These are phyloP conservation scores for Drosophila incognita DNA, from an alignment of 2,888 invertebrate species.

Conservation along the genomic window DNA sequence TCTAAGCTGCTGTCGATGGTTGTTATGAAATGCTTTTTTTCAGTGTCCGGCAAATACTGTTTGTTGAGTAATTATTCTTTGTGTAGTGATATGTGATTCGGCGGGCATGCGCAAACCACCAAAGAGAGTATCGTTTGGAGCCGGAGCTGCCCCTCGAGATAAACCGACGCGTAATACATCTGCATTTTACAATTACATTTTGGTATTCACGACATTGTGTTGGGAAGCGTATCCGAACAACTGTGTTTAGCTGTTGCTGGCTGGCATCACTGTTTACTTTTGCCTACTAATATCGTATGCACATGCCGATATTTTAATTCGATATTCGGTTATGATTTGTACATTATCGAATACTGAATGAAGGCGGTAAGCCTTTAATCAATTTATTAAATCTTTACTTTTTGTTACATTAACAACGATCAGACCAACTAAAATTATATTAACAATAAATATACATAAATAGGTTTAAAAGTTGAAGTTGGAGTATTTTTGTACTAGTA, in stretches of 20 bases:
- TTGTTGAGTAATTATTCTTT: too few species aligned
- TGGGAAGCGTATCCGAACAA: background rate
- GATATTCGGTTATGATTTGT: background rate
- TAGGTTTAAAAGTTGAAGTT: background rate
- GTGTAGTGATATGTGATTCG: too few species aligned
- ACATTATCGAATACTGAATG: background rate
- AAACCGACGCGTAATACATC: background rate
- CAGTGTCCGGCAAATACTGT: too few species aligned
- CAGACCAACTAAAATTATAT: constrained; percentile 23
- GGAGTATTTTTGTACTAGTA: constrained; percentile 34
- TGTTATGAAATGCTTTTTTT: too few species aligned
- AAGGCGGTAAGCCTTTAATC: background rate
- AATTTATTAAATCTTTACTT: constrained; percentile 46
- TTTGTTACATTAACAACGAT: constrained; percentile 15
- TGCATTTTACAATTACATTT: background rate
- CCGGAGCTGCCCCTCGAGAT: background rate
- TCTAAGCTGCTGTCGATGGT: too few species aligned
- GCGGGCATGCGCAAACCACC: accelerated
- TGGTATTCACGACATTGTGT: background rate
- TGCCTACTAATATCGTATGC: background rate
- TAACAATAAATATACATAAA: constrained; percentile 37
- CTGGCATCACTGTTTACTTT: constrained; percentile 7
- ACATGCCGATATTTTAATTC: constrained; percentile 3
- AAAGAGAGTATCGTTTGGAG: background rate
- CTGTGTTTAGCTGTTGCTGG: background rate